Evolutionary conservation across 2,113 vertebrate species (phyloP).

Genomic region (Otus sunia): DNA sequence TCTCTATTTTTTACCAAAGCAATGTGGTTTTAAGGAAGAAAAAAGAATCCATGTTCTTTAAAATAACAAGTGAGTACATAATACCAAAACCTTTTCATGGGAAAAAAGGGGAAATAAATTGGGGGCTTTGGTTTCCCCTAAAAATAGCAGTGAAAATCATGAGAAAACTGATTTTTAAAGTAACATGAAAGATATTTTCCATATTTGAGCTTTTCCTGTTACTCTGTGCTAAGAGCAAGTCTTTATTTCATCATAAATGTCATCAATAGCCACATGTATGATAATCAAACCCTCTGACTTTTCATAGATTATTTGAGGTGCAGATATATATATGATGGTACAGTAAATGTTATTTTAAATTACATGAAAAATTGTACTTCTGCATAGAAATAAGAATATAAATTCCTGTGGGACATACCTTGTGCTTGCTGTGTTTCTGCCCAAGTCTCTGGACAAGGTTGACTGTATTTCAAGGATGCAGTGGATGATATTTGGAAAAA

Average conservation of each 20-base stretch:
- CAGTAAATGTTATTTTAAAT: neutral
- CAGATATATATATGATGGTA: neutral
- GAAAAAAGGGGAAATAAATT: neutral
- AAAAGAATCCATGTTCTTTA: neutral
- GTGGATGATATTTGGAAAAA: neutral
- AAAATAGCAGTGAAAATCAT: neutral
- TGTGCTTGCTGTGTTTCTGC: neutral
- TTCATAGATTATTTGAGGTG: neutral
- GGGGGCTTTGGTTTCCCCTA: neutral
- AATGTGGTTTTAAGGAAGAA: neutral
- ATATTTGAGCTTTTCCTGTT: neutral
- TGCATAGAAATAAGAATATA: neutral
- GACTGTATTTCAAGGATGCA: neutral
- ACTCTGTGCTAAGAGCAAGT: neutral
- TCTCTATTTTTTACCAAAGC: neutral
- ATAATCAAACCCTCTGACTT: neutral
- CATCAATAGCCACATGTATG: neutral
- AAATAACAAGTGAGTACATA: neutral
- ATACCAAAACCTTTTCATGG: neutral
- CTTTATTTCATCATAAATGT: neutral
- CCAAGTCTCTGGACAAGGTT: neutral
- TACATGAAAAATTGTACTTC: neutral
- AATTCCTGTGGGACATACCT: neutral
- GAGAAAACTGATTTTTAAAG: neutral
- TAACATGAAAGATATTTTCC: neutral